Evolutionary conservation across 2,113 vertebrate species (phyloP).

Genomic region (Sinocyclocheilus maitianheensis): DNA sequence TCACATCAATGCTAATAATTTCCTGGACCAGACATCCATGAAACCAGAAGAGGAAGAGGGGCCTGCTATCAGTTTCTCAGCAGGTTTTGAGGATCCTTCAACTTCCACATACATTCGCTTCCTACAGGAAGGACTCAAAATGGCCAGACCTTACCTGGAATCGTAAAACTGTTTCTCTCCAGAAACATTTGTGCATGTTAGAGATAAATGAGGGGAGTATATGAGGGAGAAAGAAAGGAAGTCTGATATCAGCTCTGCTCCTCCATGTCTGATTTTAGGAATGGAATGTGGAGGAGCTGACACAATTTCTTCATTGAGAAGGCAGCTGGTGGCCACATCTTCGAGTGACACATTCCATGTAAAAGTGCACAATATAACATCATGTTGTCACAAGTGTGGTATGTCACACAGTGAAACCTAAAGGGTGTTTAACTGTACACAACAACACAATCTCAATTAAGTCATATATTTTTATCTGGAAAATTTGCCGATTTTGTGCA

Average conservation of each 20-base stretch:
- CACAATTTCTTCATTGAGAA: background rate
- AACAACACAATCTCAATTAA: background rate
- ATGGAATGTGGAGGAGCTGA: background rate
- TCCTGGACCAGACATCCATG: slow-evolving; percentile 94
- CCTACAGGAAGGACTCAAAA: slow-evolving; percentile 89
- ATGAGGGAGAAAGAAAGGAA: background rate
- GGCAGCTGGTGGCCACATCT: slow-evolving; percentile 31
- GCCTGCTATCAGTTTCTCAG: slow-evolving; percentile 84
- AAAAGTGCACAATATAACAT: background rate
- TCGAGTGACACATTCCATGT: background rate
- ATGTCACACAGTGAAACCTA: background rate
- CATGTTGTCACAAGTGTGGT: background rate
- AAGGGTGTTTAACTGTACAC: background rate
- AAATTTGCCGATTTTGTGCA: background rate
- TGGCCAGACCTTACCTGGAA: slow-evolving; percentile 79
- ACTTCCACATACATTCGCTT: slow-evolving; percentile 92
- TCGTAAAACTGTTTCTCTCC: slow-evolving; percentile 65
- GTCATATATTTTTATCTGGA: slow-evolving; percentile 10
- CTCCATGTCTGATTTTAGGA: background rate
- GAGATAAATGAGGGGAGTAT: background rate
- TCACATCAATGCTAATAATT: slow-evolving; percentile 97
- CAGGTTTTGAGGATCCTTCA: slow-evolving; percentile 90
- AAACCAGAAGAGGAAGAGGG: slow-evolving; percentile 88
- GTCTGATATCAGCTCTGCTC: background rate
- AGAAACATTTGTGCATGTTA: background rate